Conservation (phyloP, 2,888 invertebrate genomes). For the Plebejus melissa region DNA sequence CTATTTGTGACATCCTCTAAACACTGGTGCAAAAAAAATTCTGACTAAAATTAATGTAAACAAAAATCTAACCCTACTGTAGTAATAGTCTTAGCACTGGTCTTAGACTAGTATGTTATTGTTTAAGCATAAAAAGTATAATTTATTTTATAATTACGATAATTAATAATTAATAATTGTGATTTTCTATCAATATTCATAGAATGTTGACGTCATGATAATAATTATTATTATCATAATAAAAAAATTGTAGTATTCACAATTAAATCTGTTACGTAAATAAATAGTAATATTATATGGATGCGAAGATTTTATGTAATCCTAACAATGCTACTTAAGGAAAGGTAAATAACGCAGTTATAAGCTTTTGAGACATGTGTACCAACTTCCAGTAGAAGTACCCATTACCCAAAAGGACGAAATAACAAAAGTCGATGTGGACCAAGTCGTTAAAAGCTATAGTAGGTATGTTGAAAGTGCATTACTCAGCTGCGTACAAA, state of each 20-base stretch:
- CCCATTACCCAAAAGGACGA: background rate
- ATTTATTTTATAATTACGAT: background rate
- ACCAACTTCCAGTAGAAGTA: background rate
- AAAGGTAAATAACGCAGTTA: background rate
- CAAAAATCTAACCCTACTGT: no score
- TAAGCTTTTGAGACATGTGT: background rate
- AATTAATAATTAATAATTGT: background rate
- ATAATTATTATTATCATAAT: background rate
- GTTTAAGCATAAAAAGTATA: no score
- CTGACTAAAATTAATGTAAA: no score
- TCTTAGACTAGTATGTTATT: no score
- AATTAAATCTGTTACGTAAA: background rate
- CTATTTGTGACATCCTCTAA: no score
- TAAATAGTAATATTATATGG: background rate
- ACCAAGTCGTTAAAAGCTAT: background rate
- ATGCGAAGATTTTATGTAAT: background rate
- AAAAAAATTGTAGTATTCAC: background rate
- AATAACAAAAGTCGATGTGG: background rate
- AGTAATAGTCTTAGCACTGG: no score
- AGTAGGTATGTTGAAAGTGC: constrained; percentile 36
- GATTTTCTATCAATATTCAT: background rate
- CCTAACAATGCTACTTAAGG: background rate
- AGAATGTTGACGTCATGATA: background rate
- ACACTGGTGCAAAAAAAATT: no score
- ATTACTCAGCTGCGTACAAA: constrained; percentile 46